Conservation (phyloP, 2,113 vertebrate species). For the Eolophus roseicapilla region DNA sequence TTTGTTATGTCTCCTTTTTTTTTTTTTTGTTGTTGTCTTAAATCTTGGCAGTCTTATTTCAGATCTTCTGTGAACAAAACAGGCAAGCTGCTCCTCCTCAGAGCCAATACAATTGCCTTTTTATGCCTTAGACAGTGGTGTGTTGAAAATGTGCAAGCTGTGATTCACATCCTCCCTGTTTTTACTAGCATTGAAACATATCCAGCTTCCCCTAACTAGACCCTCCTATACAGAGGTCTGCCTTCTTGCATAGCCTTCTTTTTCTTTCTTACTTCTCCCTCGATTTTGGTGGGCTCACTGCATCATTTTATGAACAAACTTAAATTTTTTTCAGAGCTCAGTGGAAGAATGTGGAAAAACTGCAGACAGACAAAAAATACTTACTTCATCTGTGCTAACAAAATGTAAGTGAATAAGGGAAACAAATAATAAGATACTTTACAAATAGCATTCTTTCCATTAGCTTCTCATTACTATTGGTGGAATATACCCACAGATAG, state of each 20-base stretch:
- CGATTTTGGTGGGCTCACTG: neutral
- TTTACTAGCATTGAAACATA: slow-evolving; percentile 4
- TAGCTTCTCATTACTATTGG: neutral
- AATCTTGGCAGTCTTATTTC: slow-evolving; percentile 17
- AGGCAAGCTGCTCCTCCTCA: neutral
- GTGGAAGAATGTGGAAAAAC: neutral
- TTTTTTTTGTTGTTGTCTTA: neutral
- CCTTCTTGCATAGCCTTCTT: neutral
- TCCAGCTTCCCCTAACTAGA: neutral
- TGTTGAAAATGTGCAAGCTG: slow-evolving; percentile 6
- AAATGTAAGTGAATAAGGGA: neutral
- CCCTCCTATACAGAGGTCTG: neutral
- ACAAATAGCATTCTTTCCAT: neutral
- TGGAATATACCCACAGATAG: neutral
- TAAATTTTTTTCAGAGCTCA: neutral
- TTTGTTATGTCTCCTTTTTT: neutral
- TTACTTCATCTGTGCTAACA: neutral
- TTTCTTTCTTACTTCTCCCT: neutral
- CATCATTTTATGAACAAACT: neutral
- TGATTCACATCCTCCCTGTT: slow-evolving; percentile 17
- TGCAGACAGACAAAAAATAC: neutral
- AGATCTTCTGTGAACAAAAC: slow-evolving; percentile 48
- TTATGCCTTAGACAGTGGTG: slow-evolving; percentile 16
- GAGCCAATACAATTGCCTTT: slow-evolving; percentile 46
- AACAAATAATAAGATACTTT: neutral